Base-by-base conservation (phyloP, 2,888 invertebrate species). In the Pachydiplax longipennis region DNA sequence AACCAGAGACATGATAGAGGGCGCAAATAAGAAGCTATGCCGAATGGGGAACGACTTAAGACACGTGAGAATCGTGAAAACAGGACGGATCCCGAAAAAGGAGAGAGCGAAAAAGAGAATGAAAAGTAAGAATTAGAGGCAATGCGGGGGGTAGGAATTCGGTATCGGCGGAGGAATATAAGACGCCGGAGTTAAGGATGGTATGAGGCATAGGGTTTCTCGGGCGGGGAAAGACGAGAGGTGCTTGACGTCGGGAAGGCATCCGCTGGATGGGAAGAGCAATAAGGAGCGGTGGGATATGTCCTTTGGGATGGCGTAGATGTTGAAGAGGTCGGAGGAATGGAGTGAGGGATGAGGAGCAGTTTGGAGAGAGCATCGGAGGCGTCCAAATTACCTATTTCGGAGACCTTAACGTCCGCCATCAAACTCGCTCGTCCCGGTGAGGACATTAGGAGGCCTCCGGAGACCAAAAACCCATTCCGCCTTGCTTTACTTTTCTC, bases 301-400 rank as follows among this genome's bases (percentile, higher is more conserved):
- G 91, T 91, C 91, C 91, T 91, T 90, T 91, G 91, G 91, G 90
- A 83, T 80, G 91, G 81, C 73, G 91, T 61, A 53, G 91, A 90
- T 90, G 73, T 81, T 83, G 48, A 90, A 80, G 81, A 61, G 81
- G 15, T 48, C 53, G 81, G 44, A 10, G 87, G 48, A 48, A 25
- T 61, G 25, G 81, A n/a, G n/a, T 13, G 80, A 48, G 83, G 65
- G 40, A 22, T 35, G 37, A 13, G 48, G 65, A 31, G 80, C 61
- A 35, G 91, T 73, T 61, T 40, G 53, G 44, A 80, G 40, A n/a
- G 18, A 40, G 65, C 4, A 22, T 37, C n/a, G 90, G 53, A 90
- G 90, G 90, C 53, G 82, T 40, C 53, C 58, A 90, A 81, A 90
- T 90, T 80, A 90, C 80, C 80, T 90, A 80, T 90, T 90, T 90